phyloP scores from a whole-genome alignment of 2,113 vertebrate species.

The Onychostoma macrolepis region DNA sequence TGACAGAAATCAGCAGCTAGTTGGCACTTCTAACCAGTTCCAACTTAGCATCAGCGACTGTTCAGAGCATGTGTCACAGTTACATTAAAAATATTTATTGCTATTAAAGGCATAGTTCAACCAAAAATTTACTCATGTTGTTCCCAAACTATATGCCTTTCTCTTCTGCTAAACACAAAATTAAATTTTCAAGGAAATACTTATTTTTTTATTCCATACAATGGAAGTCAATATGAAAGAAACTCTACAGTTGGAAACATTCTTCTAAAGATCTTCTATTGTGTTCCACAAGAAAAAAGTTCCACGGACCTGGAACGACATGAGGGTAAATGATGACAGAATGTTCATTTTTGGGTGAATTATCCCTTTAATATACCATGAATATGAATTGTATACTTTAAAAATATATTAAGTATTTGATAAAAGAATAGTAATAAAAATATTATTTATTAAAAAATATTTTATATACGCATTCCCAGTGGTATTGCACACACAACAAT shows the following conservation, averaged over 20 bases:
- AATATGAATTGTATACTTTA: not conserved
- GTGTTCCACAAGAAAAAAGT: not conserved
- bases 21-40: not conserved
- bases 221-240: not conserved
- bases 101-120: not conserved
- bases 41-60: not conserved
- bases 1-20: not conserved
- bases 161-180: not conserved
- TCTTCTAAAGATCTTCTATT: not conserved
- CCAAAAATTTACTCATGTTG: not conserved
- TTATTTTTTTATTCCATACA: not conserved
- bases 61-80: not conserved
- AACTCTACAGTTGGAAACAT: not conserved
- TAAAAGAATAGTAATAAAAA: not conserved
- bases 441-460: no score
- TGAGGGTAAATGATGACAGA: not conserved
- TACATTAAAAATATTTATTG: not conserved
- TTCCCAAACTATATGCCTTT: not conserved
- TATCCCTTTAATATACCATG: not conserved
- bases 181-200: not conserved
- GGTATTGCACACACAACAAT: not conserved
- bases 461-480: not conserved
- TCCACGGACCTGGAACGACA: not conserved
- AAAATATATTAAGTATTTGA: not conserved
- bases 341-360: not conserved